Evolutionary conservation across 1,140 invertebrate species (phyloP).

Genomic region (Hylyphantes graminicola): DNA sequence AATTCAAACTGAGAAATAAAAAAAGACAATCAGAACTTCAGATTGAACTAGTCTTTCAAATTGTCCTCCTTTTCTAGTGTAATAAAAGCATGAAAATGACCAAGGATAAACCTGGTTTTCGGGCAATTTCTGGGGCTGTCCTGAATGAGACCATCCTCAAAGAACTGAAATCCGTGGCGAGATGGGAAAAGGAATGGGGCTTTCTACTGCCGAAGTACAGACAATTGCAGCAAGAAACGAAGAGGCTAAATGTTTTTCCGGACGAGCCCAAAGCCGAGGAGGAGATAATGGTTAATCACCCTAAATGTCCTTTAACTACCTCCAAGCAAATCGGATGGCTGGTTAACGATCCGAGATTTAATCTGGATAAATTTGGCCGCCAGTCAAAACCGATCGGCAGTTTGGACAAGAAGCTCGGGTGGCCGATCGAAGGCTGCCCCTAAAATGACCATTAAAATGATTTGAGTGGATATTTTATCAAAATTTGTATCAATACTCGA

Average conservation of each 20-base stretch:
- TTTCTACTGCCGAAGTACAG: constrained; percentile 30
- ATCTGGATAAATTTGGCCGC: constrained; percentile 27
- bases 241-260: constrained; percentile 9
- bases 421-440: constrained; percentile 48
- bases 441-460: background rate
- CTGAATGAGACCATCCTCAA: constrained; percentile 10
- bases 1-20: too few relatives aligned
- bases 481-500: background rate
- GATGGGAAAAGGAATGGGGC: constrained; percentile 52
- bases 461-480: background rate
- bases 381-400: constrained; percentile 20
- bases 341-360: constrained; percentile 12
- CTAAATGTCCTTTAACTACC: constrained; percentile 29
- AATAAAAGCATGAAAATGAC: too few relatives aligned
- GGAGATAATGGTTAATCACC: background rate
- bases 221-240: background rate
- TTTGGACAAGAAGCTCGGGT: constrained; percentile 33
- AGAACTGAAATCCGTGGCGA: constrained; percentile 7
- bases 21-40: too few relatives aligned
- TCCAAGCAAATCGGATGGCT: constrained; percentile 27
- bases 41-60: too few relatives aligned
- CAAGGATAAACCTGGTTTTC: background rate
- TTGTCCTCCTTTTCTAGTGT: too few relatives aligned
- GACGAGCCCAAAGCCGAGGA: background rate
- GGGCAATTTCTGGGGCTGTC: background rate